Evolutionary conservation across 23 tunicate genomes (phyloP).

Genomic region (Clavelina lepadiformis): DNA sequence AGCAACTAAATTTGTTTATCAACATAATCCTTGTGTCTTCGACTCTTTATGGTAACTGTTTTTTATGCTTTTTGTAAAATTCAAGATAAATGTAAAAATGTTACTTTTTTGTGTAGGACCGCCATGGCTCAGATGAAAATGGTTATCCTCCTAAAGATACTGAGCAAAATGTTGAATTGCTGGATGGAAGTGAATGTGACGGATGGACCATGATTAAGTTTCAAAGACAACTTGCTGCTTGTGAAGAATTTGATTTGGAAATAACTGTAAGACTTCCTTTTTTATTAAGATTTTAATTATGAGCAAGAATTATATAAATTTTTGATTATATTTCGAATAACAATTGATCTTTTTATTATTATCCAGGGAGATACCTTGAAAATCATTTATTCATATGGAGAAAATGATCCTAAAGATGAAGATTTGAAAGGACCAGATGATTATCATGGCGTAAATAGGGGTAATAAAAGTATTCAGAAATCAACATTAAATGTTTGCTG

Average conservation of each 20-base stretch:
- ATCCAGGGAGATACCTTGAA: conserved; percentile 33
- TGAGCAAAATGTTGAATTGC: conserved; percentile 16
- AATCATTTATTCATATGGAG: conserved; percentile 28
- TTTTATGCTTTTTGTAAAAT: too few species aligned
- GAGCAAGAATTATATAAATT: too few species aligned
- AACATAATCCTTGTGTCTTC: too few species aligned
- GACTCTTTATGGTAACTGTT: too few species aligned
- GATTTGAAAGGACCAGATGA: not conserved
- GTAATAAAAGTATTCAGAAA: conserved; percentile 1
- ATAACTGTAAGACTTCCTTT: conserved; percentile 22
- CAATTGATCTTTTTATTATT: too few species aligned
- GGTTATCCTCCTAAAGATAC: conserved; percentile 25
- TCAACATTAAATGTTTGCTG: not conserved
- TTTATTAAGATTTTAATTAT: too few species aligned
- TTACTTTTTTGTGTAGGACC: conserved; percentile 35
- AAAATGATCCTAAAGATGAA: conserved; percentile 27
- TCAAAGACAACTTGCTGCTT: conserved; percentile 20
- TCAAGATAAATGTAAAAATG: too few species aligned
- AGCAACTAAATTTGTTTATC: too few species aligned
- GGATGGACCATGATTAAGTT: conserved; percentile 45
- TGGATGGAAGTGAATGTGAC: conserved; percentile 15
- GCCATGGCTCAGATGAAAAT: conserved; percentile 14
- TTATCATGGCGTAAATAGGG: conserved; percentile 30
- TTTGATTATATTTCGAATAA: too few species aligned
- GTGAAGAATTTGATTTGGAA: conserved; percentile 8